Evolutionary conservation across 2,113 vertebrate species (phyloP), one percentile per base, ranked within the genome.

Genomic region (Nannobrachium achirus): DNA sequence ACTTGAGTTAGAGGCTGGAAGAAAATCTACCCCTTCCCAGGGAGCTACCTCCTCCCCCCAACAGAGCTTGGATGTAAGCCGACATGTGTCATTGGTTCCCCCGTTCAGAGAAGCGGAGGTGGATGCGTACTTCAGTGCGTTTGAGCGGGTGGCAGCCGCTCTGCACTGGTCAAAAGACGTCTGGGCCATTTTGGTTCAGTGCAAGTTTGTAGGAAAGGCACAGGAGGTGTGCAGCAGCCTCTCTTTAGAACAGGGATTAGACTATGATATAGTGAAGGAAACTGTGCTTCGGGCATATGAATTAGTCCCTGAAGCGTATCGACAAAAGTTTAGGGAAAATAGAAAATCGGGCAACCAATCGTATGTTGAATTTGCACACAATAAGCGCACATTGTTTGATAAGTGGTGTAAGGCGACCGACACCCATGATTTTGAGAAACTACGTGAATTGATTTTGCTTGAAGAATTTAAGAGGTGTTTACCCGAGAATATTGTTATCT

Each of bases 401-500:
- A n/a, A n/a, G n/a, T 76, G 46, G 19, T 68, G 75, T 49, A n/a
- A 11, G 6, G 62, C 53, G 20, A 44, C n/a, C 10, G 16, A 11
- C 3, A 63, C n/a, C n/a, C n/a, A n/a, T 11, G 41, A 39, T 25
- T 55, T 62, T 18, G 15, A 66, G 3, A 33, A 39, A 16, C n/a
- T 68, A 2, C 11, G 41, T 13, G 65, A 63, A 15, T 16, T 75
- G 15, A 10, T 67, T 39, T 42, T 69, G 1, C 10, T 69, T 25
- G 41, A 75, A 10, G 44, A 63, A 19, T 57, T 69, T 14, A 57
- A 69, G 42, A 53, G 42, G 11, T 48, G 57, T 55, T 6, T 74
- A 5, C 16, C 42, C 0, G 64, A 61, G 15, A 39, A 5, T 13
- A 10, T 61, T 5, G 63, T 61, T 15, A 19, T 53, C 1, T 44